Percentiles rank a stretch among this genome's conserved stretches.
phyloP scores from a whole-genome alignment of 2,113 vertebrate genomes.

The Sialia sialis region DNA sequence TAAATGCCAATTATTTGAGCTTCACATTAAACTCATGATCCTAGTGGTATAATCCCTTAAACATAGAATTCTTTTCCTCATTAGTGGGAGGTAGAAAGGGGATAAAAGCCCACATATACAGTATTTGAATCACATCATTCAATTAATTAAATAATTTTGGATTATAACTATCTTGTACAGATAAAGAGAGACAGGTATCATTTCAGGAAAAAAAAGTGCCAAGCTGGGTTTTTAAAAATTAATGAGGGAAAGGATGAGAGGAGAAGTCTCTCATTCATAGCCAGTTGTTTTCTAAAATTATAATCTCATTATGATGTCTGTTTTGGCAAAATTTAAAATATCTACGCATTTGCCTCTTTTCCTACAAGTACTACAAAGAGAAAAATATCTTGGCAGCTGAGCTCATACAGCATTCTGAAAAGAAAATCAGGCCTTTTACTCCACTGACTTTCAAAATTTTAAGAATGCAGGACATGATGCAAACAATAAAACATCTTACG shows the following conservation, averaged over 20 bases:
- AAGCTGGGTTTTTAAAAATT: fast-evolving
- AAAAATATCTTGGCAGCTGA: background rate
- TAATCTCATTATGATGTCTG: background rate
- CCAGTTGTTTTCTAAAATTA: background rate
- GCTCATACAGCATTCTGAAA: background rate
- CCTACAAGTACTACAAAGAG: background rate
- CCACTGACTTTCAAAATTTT: background rate
- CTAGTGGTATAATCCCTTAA: background rate
- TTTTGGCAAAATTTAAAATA: background rate
- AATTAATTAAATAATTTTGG: background rate
- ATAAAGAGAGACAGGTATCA: background rate
- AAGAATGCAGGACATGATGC: background rate
- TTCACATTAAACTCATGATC: background rate
- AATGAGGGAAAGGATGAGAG: background rate
- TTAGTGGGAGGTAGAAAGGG: background rate
- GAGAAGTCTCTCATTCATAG: background rate
- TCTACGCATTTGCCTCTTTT: background rate
- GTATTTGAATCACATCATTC: background rate
- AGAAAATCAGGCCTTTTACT: background rate
- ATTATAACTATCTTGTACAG: background rate
- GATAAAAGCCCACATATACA: background rate
- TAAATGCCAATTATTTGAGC: background rate
- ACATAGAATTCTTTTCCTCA: background rate
- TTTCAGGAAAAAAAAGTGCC: background rate
- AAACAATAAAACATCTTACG: background rate